Evolutionary conservation across 2,888 invertebrate species (phyloP).

Genomic region (Euplexia lucipara): DNA sequence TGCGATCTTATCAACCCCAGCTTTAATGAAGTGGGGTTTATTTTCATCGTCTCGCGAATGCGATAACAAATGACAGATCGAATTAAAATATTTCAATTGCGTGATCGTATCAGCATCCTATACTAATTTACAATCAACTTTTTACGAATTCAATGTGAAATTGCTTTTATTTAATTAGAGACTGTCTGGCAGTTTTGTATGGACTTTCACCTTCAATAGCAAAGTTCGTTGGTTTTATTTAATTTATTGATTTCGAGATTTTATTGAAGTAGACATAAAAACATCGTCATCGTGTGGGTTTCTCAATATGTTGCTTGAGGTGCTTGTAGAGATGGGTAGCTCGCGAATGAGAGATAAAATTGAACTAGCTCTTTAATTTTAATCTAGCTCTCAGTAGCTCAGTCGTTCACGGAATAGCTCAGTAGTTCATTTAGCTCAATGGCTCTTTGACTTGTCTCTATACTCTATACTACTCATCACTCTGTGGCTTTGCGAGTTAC

Average conservation of each 20-base stretch:
- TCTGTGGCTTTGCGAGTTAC: too few species aligned
- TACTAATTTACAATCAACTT: slow-evolving; percentile 70
- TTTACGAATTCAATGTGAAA: slow-evolving; percentile 59
- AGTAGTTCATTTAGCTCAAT: too few species aligned
- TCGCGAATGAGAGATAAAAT: too few species aligned
- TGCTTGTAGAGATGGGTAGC: too few species aligned
- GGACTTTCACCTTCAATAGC: slow-evolving; percentile 58
- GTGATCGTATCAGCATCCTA: slow-evolving; percentile 68
- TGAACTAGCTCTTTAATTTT: too few species aligned
- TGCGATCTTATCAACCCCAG: slow-evolving; percentile 67
- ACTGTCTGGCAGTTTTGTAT: slow-evolving; percentile 42
- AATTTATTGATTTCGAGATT: slow-evolving; percentile 50
- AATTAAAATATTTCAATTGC: slow-evolving; percentile 74
- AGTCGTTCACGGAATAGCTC: too few species aligned
- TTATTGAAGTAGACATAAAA: slow-evolving; percentile 35
- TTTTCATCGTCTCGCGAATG: slow-evolving; percentile 62
- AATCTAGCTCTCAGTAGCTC: too few species aligned
- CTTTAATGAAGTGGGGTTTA: slow-evolving; percentile 65
- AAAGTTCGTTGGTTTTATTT: slow-evolving; percentile 54
- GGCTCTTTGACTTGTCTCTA: too few species aligned
- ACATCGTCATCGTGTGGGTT: slow-evolving; percentile 27
- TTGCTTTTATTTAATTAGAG: slow-evolving; percentile 65
- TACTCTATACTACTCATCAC: too few species aligned
- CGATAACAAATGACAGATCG: slow-evolving; percentile 69
- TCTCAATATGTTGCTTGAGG: slow-evolving; percentile 16